These are phyloP conservation scores for Pterocles burchelli DNA, from an alignment of 2,113 vertebrate genomes.

Conservation along the genomic window DNA sequence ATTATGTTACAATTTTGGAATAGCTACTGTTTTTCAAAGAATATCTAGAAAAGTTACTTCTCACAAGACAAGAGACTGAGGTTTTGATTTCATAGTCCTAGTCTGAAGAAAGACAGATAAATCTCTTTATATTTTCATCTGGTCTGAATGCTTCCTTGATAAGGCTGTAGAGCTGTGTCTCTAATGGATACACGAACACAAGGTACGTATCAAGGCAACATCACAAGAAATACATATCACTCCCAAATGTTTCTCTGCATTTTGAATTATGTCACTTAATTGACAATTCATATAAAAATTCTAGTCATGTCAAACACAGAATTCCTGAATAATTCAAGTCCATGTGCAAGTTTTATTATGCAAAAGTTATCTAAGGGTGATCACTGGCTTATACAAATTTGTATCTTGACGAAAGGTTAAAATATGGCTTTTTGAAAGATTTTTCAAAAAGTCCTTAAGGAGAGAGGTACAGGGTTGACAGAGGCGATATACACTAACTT, in stretches of 20 bases:
- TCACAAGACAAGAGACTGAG: not conserved
- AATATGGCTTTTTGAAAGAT: not conserved
- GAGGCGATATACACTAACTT: not conserved
- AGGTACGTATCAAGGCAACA: not conserved
- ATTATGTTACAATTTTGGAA: not conserved
- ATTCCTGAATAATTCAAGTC: not conserved
- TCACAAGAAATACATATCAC: fast-evolving
- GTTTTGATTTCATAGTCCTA: not conserved
- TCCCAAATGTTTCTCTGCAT: not conserved
- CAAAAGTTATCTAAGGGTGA: not conserved
- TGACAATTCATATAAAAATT: not conserved
- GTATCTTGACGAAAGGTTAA: not conserved
- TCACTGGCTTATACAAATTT: not conserved
- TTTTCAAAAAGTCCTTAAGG: not conserved
- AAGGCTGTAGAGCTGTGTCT: not conserved
- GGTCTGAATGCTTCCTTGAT: not conserved
- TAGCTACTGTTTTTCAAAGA: not conserved
- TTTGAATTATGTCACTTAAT: not conserved
- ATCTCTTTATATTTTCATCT: not conserved
- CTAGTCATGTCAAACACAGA: not conserved
- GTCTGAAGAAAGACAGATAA: not conserved
- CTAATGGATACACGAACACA: not conserved
- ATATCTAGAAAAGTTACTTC: not conserved
- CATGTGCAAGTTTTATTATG: not conserved
- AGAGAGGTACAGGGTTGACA: not conserved